A percentile compares a stretch with the other conserved stretches of the same genome.
These are phyloP conservation scores for Mellivora capensis DNA, from an alignment of 2,113 vertebrate species.

Conservation along the genomic window DNA sequence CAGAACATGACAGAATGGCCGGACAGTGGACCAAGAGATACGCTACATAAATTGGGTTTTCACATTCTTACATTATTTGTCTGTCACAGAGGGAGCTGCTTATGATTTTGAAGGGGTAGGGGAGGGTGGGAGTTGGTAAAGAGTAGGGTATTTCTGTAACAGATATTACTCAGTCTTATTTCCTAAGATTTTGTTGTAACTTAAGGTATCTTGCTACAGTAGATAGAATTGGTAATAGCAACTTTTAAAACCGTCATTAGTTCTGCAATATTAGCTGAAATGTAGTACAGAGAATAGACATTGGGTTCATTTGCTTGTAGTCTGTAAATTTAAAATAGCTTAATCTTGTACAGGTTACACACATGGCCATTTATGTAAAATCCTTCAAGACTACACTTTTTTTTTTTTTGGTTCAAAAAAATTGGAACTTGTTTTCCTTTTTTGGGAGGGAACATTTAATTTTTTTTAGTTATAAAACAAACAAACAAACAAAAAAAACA, in stretches of 20 bases:
- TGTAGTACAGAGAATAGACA: slow-evolving; percentile 81
- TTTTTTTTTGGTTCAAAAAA: slow-evolving; percentile 76
- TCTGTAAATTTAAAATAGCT: slow-evolving; percentile 82
- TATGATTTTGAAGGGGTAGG: slow-evolving; percentile 83
- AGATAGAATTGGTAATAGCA: slow-evolving; percentile 87
- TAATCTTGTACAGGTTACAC: slow-evolving; percentile 83
- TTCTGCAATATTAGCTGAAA: slow-evolving; percentile 83
- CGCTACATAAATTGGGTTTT: slow-evolving; percentile 88
- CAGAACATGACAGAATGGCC: slow-evolving; percentile 97
- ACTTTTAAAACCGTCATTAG: slow-evolving; percentile 82
- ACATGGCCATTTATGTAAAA: slow-evolving; percentile 80
- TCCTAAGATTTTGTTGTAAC: slow-evolving; percentile 94
- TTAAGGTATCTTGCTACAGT: slow-evolving; percentile 95
- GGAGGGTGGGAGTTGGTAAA: slow-evolving; percentile 85
- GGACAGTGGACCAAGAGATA: slow-evolving; percentile 99
- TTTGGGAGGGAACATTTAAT: slow-evolving; percentile 70
- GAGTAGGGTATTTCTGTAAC: slow-evolving; percentile 95
- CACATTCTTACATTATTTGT: slow-evolving; percentile 78
- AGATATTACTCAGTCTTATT: slow-evolving; percentile 97
- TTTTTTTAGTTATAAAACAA: no score
- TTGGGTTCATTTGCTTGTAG: slow-evolving; percentile 80
- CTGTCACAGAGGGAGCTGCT: slow-evolving; percentile 88
- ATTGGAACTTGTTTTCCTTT: slow-evolving; percentile 67
- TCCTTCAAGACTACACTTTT: slow-evolving; percentile 73
- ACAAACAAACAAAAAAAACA: no score